These are phyloP conservation scores for Zapus hudsonius DNA, from an alignment of 2,113 vertebrate species.

Conservation along the genomic window DNA sequence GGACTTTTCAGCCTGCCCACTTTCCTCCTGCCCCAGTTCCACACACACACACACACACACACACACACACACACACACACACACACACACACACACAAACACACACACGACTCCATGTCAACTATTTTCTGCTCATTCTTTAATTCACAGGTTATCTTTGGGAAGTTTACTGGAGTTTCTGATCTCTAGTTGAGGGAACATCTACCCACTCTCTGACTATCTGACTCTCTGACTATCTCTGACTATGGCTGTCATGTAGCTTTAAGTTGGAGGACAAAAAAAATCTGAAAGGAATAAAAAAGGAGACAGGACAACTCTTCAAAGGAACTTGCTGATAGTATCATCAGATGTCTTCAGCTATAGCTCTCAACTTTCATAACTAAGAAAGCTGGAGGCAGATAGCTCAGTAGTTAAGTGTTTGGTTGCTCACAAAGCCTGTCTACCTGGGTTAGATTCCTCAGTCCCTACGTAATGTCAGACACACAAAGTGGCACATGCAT, in stretches of 20 bases:
- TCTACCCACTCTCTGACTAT: background rate
- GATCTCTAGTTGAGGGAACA: background rate
- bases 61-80: too few relatives aligned
- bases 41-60: background rate
- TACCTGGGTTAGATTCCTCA: too few relatives aligned
- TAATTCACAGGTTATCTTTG: background rate
- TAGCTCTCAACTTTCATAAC: background rate
- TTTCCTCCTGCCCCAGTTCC: background rate
- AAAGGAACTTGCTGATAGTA: background rate
- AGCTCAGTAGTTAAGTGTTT: too few relatives aligned
- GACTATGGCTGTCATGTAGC: background rate
- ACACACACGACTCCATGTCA: background rate
- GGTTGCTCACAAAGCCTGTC: too few relatives aligned
- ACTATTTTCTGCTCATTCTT: background rate
- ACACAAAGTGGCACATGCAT: too few relatives aligned
- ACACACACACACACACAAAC: background rate
- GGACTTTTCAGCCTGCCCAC: too few relatives aligned
- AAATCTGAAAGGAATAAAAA: background rate
- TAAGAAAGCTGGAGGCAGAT: background rate
- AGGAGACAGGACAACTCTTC: background rate
- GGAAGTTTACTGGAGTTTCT: background rate
- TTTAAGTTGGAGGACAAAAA: too few relatives aligned
- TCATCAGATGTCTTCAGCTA: background rate
- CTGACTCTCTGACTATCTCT: too few relatives aligned
- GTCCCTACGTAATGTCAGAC: too few relatives aligned